Evolutionary conservation across 2,888 invertebrate species (phyloP).

Genomic region (Gymnocheta viridis): DNA sequence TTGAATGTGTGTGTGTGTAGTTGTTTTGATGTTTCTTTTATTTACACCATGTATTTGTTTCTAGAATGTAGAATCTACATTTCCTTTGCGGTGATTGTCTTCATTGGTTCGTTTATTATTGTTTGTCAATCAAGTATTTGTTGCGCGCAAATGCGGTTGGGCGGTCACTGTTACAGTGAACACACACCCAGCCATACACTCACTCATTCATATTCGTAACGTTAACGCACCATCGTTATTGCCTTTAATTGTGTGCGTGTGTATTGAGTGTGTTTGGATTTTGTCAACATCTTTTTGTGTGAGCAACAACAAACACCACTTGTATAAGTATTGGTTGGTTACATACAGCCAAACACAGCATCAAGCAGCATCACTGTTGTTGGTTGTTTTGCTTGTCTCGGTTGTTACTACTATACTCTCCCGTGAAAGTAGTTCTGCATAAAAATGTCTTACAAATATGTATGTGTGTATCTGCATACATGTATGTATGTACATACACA

Average conservation of each 20-base stretch:
- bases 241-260: not conserved
- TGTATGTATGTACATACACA: not conserved
- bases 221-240: slow-evolving; percentile 1
- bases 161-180: slow-evolving; percentile 45
- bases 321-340: slow-evolving; percentile 2
- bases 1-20: not conserved
- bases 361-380: slow-evolving; percentile 19
- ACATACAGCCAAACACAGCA: slow-evolving; percentile 33
- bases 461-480: not conserved
- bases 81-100: slow-evolving; percentile 22
- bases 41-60: not conserved
- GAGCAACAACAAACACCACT: not conserved
- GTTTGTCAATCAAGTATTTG: slow-evolving; percentile 34
- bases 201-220: not conserved
- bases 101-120: slow-evolving; percentile 48
- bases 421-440: slow-evolving; percentile 29
- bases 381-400: slow-evolving; percentile 21
- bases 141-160: slow-evolving; percentile 61
- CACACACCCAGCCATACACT: not conserved
- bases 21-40: not conserved
- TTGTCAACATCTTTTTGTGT: slow-evolving; percentile 3
- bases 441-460: slow-evolving; percentile 12
- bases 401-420: slow-evolving; percentile 18
- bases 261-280: not conserved
- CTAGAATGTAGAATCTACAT: too few relatives aligned